Evolutionary conservation across 2,113 vertebrate species (phyloP).

Genomic region (Heliornis fulica): DNA sequence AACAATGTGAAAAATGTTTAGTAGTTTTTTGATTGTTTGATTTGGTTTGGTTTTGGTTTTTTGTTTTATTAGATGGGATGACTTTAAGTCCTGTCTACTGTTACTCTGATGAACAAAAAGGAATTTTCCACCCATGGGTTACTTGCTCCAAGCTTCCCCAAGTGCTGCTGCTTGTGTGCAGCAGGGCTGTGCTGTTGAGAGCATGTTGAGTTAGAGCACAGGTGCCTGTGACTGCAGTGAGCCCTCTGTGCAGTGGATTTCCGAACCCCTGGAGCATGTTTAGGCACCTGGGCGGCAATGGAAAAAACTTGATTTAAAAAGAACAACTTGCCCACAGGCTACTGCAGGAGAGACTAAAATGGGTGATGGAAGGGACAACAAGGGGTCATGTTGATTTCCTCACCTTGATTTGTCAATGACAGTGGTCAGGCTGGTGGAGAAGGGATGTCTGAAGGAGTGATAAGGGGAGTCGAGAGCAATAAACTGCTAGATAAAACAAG

Average conservation of each 20-base stretch:
- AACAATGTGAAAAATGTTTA: neutral
- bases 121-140: neutral
- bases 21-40: neutral
- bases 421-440: neutral
- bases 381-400: neutral
- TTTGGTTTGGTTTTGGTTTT: too few relatives aligned
- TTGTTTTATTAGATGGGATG: neutral
- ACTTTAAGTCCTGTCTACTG: neutral
- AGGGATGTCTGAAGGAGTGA: neutral
- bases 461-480: neutral
- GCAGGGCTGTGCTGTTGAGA: neutral
- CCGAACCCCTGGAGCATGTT: neutral
- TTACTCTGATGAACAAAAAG: neutral
- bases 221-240: neutral
- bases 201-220: neutral
- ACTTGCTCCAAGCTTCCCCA: neutral
- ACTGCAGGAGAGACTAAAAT: neutral
- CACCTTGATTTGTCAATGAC: neutral
- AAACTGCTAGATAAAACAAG: neutral
- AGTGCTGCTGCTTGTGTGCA: neutral
- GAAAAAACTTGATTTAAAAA: neutral
- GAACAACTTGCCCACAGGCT: rapidly evolving
- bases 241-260: neutral
- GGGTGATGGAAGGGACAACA: neutral
- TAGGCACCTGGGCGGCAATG: neutral